Conservation (phyloP, 2,797 vertebrate species). For the Trematomus bernacchii region DNA sequence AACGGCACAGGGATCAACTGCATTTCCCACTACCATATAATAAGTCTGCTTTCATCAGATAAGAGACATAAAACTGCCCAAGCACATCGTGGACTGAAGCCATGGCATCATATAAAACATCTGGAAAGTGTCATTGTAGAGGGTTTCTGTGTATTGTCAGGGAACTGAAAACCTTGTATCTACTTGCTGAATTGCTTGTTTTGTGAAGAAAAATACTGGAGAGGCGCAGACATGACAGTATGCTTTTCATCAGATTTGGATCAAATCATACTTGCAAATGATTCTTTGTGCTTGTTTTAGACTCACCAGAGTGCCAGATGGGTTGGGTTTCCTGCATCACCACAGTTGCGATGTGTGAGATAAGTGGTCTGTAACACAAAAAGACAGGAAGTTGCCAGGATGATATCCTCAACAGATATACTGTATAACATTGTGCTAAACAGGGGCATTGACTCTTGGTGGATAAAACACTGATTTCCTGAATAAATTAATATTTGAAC, state of each 20-base stretch:
- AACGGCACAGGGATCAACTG: not conserved
- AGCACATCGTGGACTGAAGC: constrained; percentile 2
- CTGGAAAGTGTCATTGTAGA: not conserved
- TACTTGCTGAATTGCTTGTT: not conserved
- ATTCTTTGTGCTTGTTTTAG: constrained; percentile 6
- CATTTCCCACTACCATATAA: not conserved
- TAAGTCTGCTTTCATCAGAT: not conserved
- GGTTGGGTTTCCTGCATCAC: not conserved
- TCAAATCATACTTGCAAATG: not conserved
- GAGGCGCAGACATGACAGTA: not conserved
- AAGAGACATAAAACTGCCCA: constrained; percentile 17
- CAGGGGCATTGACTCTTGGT: not conserved
- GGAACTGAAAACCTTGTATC: not conserved
- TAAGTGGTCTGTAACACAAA: not conserved
- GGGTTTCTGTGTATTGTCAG: not conserved
- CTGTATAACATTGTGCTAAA: not conserved
- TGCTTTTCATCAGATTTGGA: not conserved
- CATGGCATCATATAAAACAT: not conserved
- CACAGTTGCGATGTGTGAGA: not conserved
- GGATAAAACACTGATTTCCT: too few species aligned
- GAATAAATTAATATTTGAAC: not conserved
- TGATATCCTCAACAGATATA: not conserved
- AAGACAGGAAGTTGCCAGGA: not conserved
- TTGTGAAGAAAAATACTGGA: not conserved
- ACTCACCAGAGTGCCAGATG: not conserved